Evolutionary conservation across 37 sponge, comb jelly and placozoan genomes (phyloP).

Genomic region (Diacarnus erythraeanus): DNA sequence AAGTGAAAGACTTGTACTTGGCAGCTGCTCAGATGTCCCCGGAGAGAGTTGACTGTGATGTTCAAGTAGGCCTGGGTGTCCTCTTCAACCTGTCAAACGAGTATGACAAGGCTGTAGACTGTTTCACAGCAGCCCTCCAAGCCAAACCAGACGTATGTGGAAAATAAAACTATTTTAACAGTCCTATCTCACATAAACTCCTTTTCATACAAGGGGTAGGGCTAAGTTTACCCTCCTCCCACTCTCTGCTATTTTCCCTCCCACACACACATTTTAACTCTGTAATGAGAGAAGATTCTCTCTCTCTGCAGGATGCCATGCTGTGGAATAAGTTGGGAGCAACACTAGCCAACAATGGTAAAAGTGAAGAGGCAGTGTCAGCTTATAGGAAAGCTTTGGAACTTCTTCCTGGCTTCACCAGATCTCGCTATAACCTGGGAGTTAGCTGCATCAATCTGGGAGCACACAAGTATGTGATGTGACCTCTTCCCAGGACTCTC

Average conservation of each 20-base stretch:
- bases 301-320: conserved; percentile 65
- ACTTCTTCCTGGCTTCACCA: conserved; percentile 84
- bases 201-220: too few species aligned
- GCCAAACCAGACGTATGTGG: conserved; percentile 54
- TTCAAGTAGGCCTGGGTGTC: conserved; percentile 85
- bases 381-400: conserved; percentile 88
- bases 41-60: conserved; percentile 60
- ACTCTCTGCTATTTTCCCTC: neutral
- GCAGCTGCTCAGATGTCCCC: conserved; percentile 73
- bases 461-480: conserved; percentile 63
- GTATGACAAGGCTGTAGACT: conserved; percentile 89
- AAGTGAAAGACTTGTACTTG: conserved; percentile 59
- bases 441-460: conserved; percentile 96
- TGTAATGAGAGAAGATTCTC: neutral
- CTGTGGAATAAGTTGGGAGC: conserved; percentile 98
- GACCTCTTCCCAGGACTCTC: too few species aligned
- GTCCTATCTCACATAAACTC: too few species aligned
- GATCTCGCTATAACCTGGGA: conserved; percentile 93
- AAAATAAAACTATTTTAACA: neutral
- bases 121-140: conserved; percentile 78
- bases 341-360: conserved; percentile 87
- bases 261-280: neutral
- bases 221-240: neutral
- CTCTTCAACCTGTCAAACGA: conserved; percentile 83
- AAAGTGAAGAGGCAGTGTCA: conserved; percentile 80